A percentile compares a stretch with the other conserved stretches of the same genome.
Conservation (phyloP, 2,797 vertebrate genomes). For the Pipistrellus pygmaeus region DNA sequence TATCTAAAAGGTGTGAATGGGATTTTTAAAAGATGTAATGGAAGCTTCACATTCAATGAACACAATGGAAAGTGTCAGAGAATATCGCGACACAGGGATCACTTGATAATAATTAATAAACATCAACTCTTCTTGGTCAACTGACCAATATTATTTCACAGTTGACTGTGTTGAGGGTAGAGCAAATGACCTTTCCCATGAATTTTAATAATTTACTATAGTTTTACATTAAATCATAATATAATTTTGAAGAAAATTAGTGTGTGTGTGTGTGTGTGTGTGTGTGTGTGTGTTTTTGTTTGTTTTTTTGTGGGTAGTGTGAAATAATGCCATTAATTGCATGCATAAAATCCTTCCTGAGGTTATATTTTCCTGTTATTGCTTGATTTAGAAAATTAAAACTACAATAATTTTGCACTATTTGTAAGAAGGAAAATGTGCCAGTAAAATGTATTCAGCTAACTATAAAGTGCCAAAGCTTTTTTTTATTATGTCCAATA, state of each 20-base stretch:
- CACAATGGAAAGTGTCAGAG: constrained; percentile 84
- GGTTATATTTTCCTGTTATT: constrained; percentile 73
- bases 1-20: constrained; percentile 85
- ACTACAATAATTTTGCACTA: constrained; percentile 81
- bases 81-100: constrained; percentile 77
- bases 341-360: constrained; percentile 78
- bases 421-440: constrained; percentile 79
- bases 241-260: constrained; percentile 87
- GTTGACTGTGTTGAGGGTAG: constrained; percentile 84
- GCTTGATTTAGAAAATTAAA: constrained; percentile 84
- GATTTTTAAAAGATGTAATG: constrained; percentile 74
- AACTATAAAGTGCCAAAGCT: constrained; percentile 57
- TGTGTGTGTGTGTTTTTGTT: too few species aligned
- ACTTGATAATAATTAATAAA: constrained; percentile 88
- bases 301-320: constrained; percentile 66
- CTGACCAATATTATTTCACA: constrained; percentile 87
- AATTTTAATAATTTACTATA: constrained; percentile 88
- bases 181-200: constrained; percentile 87
- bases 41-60: constrained; percentile 77
- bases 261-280: too few species aligned
- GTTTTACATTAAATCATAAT: constrained; percentile 89
- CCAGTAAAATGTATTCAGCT: constrained; percentile 73
- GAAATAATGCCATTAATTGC: constrained; percentile 79
- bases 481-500: constrained; percentile 50
- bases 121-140: constrained; percentile 79